Evolutionary conservation across 2,113 vertebrate genomes (phyloP), one percentile per base, ranked within the genome.

Genomic region (Lagopus leucura): DNA sequence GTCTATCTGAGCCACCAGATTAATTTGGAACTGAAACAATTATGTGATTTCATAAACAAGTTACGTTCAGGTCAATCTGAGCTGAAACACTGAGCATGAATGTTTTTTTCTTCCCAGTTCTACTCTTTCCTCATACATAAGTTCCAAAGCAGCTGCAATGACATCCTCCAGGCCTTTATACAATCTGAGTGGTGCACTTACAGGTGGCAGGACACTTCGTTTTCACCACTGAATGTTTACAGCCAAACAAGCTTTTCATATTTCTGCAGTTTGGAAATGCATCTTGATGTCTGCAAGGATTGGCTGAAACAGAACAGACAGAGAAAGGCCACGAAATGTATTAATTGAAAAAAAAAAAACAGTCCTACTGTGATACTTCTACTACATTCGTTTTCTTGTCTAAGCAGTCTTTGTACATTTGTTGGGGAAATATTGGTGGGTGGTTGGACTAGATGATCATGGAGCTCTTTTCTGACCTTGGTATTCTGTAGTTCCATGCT

Each of bases 111-210:
- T 47, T 66, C 19, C 11, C 50, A 12, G 17, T 60, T 73, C 32
- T 89, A 19, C 21, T 32, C 40, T n/a, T 70, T 45, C 40, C 14
- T 79, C 36, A 3, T 9, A 58, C 32, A 13, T 55, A 43, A 21
- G 19, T 67, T 25, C 79, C 70, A 28, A 52, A 73, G 50, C 50
- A 76, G 20, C 28, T 78, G 3, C 5, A n/a, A 19, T 28, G 11
- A 63, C 30, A 30, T 34, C 54, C 9, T 28, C 13, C 10, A 60
- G 87, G 54, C 8, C 12, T 42, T 93, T 80, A 96, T 10, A 66
- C 6, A 11, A 97, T 97, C 55, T 97, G 18, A 52, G 57, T 78
- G 21, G 47, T 73, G 85, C 95, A 96, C 42, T 7, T 79, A 36
- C 95, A 97, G 22, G 64, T 85, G 34, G 91, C 96, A 50, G 67